Base-by-base conservation (phyloP, 2,113 vertebrate species). In the Morphnarchus princeps region DNA sequence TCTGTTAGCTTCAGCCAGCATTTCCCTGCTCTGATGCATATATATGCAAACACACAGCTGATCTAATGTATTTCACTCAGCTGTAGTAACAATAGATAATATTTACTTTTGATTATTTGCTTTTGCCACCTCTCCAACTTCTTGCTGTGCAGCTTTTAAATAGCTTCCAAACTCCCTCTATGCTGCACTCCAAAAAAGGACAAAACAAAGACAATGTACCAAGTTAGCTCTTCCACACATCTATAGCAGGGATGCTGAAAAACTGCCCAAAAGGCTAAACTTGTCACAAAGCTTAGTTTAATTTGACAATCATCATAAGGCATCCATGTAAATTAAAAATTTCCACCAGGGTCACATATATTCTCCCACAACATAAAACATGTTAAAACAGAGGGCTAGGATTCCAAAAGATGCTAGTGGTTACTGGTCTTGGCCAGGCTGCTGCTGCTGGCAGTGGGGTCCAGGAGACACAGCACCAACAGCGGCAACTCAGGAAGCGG, bases 271-370 rank as follows among this genome's bases (percentile, higher is more conserved):
- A 85, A 96, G 32, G 66, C 83, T 87, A 28, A 40, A 76, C 15
- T 93, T 91, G 95, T 96, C 96, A 91, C 96, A 95, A 95, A 95
- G 91, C 82, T 93, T 83, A 90, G 86, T 97, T 97, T 97, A 97
- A 97, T 96, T 93, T 90, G 95, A 98, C 94, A 95, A 65, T 95
- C 95, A 96, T 94, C 94, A 58, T 97, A 97, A 98, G 97, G 97
- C 97, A 97, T 97, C 82, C 87, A 94, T 84, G 95, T 96, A 92
- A 93, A 93, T 97, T 96, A 97, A 95, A 95, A 95, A 94, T 88
- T 95, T 74, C 93, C 93, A 91, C 62, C 76, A 87, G 94, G 89
- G 90, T 95, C 89, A 83, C 85, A 94, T 84, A 96, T 73, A 90
- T 96, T 95, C 88, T 97, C 93, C 94, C 82, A 87, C 71, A 87